A percentile compares a stretch with the other conserved stretches of the same genome.
Evolutionary conservation across 2,797 vertebrate genomes (phyloP).

Genomic region (Sparidentex hasta): DNA sequence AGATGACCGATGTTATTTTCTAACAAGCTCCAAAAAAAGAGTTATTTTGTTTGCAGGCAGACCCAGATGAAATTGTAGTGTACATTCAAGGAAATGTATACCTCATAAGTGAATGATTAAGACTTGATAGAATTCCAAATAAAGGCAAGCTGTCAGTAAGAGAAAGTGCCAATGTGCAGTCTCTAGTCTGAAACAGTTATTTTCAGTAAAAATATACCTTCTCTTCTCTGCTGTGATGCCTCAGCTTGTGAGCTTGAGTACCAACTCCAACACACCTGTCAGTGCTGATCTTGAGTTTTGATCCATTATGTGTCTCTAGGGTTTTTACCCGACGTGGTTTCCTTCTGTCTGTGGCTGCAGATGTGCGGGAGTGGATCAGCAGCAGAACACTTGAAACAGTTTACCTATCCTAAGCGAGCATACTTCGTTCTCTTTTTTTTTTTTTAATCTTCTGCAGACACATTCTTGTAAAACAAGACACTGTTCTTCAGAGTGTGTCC

Average conservation of each 20-base stretch:
- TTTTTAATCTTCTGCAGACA: neutral
- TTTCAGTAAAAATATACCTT: neutral
- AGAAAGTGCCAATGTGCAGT: neutral
- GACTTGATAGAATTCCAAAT: neutral
- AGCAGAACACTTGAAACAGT: neutral
- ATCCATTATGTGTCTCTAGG: neutral
- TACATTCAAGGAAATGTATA: neutral
- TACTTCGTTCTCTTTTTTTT: neutral
- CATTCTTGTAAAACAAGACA: no score
- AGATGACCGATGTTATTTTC: neutral
- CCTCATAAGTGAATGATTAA: neutral
- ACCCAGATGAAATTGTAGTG: neutral
- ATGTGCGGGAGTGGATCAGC: neutral
- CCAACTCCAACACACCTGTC: neutral
- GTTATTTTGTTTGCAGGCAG: neutral
- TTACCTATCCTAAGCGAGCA: neutral
- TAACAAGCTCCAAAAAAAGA: no score
- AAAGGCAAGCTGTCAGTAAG: neutral
- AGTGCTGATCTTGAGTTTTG: constrained; percentile 22
- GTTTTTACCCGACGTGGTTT: neutral
- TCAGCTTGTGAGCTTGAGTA: constrained; percentile 1
- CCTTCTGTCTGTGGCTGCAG: neutral
- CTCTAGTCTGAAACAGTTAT: neutral
- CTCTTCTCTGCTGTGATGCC: constrained; percentile 14
- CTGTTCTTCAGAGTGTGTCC: no score